A percentile compares a stretch with the other conserved stretches of the same genome.
phyloP scores from a whole-genome alignment of 1,140 invertebrate species.

The Diorhabda elongata region DNA sequence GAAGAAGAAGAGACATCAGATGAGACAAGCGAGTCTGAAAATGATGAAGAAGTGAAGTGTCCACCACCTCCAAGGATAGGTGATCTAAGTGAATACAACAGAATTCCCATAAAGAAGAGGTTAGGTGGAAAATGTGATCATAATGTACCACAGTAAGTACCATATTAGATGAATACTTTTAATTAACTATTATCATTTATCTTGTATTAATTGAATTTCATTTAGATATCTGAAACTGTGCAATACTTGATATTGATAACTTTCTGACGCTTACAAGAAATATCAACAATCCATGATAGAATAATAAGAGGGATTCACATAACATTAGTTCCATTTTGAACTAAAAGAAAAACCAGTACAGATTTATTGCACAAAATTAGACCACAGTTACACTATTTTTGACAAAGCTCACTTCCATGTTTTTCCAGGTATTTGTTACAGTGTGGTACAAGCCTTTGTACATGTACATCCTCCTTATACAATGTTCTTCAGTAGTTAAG shows the following conservation, averaged over 20 bases:
- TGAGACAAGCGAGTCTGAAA: neutral
- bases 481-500: too few species aligned
- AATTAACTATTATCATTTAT: neutral
- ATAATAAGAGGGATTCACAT: too few species aligned
- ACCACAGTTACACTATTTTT: too few species aligned
- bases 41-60: neutral
- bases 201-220: neutral
- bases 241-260: neutral
- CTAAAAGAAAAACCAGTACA: too few species aligned
- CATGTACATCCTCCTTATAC: too few species aligned
- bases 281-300: too few species aligned
- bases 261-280: too few species aligned
- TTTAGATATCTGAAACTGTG: neutral
- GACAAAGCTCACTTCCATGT: neutral
- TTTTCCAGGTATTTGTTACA: conserved; percentile 1
- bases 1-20: too few species aligned
- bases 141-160: neutral
- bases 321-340: too few species aligned
- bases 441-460: neutral
- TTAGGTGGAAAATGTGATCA: conserved; percentile 6
- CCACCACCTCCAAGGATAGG: too few species aligned
- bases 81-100: neutral
- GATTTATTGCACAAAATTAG: too few species aligned
- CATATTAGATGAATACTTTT: too few species aligned
- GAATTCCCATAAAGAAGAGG: neutral